Evolutionary conservation across 2,797 vertebrate genomes (phyloP), one percentile per base, ranked within the genome.

Genomic region (Onychomys leucogaster): DNA sequence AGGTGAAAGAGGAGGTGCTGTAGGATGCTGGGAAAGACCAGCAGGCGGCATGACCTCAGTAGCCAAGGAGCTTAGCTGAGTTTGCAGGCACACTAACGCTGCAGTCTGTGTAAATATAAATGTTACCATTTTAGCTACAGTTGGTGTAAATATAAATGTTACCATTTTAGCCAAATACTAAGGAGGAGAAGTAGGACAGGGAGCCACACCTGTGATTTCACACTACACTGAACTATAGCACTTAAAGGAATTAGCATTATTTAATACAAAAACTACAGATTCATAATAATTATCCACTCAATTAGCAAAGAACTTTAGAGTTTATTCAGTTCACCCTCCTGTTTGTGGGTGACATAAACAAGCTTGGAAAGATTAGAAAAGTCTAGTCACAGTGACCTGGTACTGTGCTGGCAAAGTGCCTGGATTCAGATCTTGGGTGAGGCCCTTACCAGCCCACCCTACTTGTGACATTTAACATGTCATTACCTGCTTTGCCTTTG

Each of bases 1-100:
- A 80, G 73, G 69, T 52, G 78, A 95, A 77, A 55, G 52, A 65
- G 93, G 83, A n/a, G 21, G 46, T 73, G 14, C 93, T 94, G 46
- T 55, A 61, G 49, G 67, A 78, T 73, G 17, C 86, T 93, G 92
- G 93, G 32, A 96, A 97, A 86, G 89, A n/a, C 17, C 80, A 95
- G 87, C 57, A 84, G 61, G 34, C 55, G 80, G 69, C 91, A 84
- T 61, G 37, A 73, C 84, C 91, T 80, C 73, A 61, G 19, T 2
- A 37, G 86, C 7, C n/a, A 27, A 11, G 89, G 41, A 95, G 37
- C 41, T 75, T 69, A 90, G 57, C 61, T 69, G 71, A 27, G 61
- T 49, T 84, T 95, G 43, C 49, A 71, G 77, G 89, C 93, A 96
- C 76, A 92, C 81, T 82, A 80, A 34, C 88, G 57, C 7, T 80